Evolutionary conservation across 2,888 invertebrate genomes (phyloP).

Genomic region (Ferrisia virgata): DNA sequence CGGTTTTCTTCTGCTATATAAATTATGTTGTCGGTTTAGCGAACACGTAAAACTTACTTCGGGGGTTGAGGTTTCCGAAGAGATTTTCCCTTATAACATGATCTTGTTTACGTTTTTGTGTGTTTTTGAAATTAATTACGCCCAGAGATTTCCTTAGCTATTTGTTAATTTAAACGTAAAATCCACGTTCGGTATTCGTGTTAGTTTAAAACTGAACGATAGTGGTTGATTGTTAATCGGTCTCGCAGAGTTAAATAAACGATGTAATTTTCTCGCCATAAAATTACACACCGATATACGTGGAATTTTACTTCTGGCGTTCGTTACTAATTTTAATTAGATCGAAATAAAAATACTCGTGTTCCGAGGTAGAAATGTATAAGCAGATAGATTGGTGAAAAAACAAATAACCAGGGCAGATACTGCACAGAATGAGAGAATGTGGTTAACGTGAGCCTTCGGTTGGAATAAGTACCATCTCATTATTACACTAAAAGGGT

Average conservation of each 20-base stretch:
- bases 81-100: conserved; percentile 3
- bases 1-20: conserved; percentile 1
- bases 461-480: no score
- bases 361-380: neutral
- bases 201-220: neutral
- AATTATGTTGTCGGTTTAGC: conserved; percentile 11
- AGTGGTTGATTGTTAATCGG: conserved; percentile 4
- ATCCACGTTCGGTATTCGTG: neutral
- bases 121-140: conserved; percentile 11
- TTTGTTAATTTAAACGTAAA: neutral
- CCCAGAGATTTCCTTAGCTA: neutral
- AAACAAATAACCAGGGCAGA: neutral
- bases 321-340: neutral
- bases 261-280: conserved; percentile 5
- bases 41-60: conserved; percentile 5
- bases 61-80: conserved; percentile 8
- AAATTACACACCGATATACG: neutral
- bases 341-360: neutral
- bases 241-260: neutral
- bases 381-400: neutral
- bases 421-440: no score
- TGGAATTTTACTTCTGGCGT: neutral
- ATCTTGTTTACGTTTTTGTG: conserved; percentile 15
- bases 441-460: no score
- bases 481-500: no score